phyloP scores from a whole-genome alignment of 2,797 vertebrate genomes.

The Sylvia borin region DNA sequence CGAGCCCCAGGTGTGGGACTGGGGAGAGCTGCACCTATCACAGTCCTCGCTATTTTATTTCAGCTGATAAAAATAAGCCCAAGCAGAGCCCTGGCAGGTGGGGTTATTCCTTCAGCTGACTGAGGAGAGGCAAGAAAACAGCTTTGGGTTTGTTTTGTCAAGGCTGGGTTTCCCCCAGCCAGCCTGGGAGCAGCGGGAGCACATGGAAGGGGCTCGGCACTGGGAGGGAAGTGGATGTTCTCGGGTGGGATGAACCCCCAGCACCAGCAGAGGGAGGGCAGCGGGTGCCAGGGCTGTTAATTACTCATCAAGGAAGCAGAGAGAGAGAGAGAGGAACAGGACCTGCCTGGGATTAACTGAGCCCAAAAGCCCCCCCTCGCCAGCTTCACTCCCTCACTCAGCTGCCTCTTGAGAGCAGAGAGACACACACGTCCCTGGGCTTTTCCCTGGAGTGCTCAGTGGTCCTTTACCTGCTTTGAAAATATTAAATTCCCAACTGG shows the following conservation, averaged over 20 bases:
- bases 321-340: neutral
- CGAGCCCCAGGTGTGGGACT: neutral
- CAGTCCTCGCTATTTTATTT: neutral
- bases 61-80: neutral
- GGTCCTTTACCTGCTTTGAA: neutral
- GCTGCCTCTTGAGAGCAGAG: neutral
- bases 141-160: neutral
- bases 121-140: neutral
- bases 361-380: neutral
- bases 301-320: neutral
- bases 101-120: neutral
- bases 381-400: accelerated
- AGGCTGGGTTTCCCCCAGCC: neutral
- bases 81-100: neutral
- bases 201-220: accelerated
- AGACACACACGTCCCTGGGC: neutral
- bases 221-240: neutral
- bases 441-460: neutral
- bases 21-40: accelerated
- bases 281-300: accelerated
- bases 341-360: neutral
- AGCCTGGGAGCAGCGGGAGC: neutral
- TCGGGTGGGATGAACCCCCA: neutral
- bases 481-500: neutral
- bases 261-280: neutral